Base-by-base conservation (phyloP, 2,113 vertebrate species). In the Ptychochromis oligacanthus region DNA sequence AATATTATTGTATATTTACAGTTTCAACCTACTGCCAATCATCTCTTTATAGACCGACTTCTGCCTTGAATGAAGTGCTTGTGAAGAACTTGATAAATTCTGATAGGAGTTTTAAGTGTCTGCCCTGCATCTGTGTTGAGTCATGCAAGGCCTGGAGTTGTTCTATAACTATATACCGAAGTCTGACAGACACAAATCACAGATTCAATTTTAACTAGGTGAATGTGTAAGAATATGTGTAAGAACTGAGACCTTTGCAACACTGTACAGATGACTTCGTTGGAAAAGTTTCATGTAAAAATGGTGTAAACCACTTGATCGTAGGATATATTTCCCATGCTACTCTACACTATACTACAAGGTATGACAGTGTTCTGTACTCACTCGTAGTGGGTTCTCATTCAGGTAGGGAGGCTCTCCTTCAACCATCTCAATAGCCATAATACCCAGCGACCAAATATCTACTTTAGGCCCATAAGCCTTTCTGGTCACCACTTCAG, bases 341-440 rank as follows among this genome's bases (percentile, higher is more conserved):
- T 17, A 31, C 20, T 56, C 31, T 36, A 56, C 52, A 15, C 57
- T 17, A 24, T 64, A 70, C 6, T 0, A 20, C 34, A 6, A 65
- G 12, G 40, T 24, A 7, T 20, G 1, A 20, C 75, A 59, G 43
- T 7, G 8, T 13, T 62, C 6, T 74, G 14, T 38, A 91, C 97
- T 96, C 95, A 99, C 98, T 96, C 98, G 96, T 84, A 99, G 95
- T 15, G 98, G 98, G 94, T 99, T 99, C 92, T 99, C 98, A 0
- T 99, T 99, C 93, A 99, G 98, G 94, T 99, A 99, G 0, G 98
- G 98, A 31, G 98, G 98, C 34, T 99, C 98, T 90, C 98, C 98
- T 95, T 99, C 98, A 34, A 99, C 98, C 98, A 99, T 99, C 94
- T 99, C 98, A 40, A 99, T 99, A 34, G 98, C 98, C 98, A 99